Conservation (phyloP, 2,113 vertebrate species). For the Ammodytes dubius region DNA sequence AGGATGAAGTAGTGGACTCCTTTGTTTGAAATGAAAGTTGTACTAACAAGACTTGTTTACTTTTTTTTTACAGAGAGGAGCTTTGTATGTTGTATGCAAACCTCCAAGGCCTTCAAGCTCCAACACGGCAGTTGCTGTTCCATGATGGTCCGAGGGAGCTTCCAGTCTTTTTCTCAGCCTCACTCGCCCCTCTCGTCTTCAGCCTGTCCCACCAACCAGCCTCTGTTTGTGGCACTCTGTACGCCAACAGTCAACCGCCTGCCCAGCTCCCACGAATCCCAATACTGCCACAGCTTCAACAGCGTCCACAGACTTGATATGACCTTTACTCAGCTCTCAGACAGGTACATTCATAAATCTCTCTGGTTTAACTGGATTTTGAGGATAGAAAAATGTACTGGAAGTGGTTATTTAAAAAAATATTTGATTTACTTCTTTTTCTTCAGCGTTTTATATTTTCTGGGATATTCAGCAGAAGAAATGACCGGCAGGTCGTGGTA, state of each 20-base stretch:
- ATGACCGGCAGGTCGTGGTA: constrained; percentile 89
- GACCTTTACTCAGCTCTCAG: constrained; percentile 78
- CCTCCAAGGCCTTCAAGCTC: constrained; percentile 84
- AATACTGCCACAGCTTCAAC: constrained; percentile 69
- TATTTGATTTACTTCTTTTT: not conserved
- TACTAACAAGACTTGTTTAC: not conserved
- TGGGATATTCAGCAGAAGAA: constrained; percentile 85
- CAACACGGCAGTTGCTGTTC: constrained; percentile 76
- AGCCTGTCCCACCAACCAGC: not conserved
- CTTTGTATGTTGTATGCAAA: constrained; percentile 85
- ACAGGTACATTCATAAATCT: constrained; percentile 54
- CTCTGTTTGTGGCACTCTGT: constrained; percentile 87
- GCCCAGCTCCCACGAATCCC: not conserved
- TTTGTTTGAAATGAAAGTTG: too few relatives aligned
- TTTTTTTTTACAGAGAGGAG: constrained; percentile 79
- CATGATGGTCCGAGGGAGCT: constrained; percentile 80
- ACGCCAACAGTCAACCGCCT: constrained; percentile 71
- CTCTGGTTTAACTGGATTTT: not conserved
- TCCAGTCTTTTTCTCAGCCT: constrained; percentile 52
- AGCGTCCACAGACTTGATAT: constrained; percentile 86
- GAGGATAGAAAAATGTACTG: not conserved
- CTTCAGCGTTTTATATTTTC: constrained; percentile 83
- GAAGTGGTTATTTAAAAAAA: not conserved
- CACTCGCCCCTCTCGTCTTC: constrained; percentile 25
- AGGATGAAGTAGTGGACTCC: too few relatives aligned